Percentiles rank a stretch among this genome's conserved stretches.
Conservation (phyloP, 2,888 invertebrate genomes). For the Tanypteryx hageni region DNA sequence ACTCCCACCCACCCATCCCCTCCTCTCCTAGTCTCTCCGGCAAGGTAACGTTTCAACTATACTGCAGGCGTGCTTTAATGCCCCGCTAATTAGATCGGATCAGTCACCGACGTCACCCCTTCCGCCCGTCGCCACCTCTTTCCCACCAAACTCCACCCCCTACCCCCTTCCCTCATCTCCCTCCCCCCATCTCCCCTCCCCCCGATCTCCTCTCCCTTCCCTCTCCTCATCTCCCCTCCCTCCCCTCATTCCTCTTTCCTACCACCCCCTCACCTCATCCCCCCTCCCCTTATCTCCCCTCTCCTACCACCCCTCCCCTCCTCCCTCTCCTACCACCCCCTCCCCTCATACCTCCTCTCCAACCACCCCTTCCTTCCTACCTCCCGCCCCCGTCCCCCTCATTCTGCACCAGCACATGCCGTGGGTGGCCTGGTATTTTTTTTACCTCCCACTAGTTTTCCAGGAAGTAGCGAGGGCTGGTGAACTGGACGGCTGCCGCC, state of each 20-base stretch:
- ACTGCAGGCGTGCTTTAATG: background rate
- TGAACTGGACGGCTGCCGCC: background rate
- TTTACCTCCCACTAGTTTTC: background rate
- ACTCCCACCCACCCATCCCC: background rate
- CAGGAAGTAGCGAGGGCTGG: background rate
- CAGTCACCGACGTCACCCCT: background rate
- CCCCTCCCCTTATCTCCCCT: background rate
- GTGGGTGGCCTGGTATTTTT: no score
- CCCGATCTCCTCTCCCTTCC: background rate
- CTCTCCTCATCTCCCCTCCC: background rate
- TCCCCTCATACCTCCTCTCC: no score
- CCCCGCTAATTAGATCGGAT: slow-evolving; percentile 4
- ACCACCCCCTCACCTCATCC: background rate
- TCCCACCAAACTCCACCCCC: background rate
- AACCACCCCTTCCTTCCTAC: no score
- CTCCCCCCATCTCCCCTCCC: background rate
- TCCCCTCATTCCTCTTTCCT: background rate
- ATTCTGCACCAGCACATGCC: background rate
- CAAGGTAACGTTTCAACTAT: no score
- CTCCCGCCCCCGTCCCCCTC: background rate
- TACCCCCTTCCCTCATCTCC: background rate
- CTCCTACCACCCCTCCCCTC: no score
- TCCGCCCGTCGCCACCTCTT: background rate
- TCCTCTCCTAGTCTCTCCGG: background rate
- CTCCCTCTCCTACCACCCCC: no score